Base-by-base conservation (phyloP, 2,113 vertebrate species). In the Ochotona princeps region DNA sequence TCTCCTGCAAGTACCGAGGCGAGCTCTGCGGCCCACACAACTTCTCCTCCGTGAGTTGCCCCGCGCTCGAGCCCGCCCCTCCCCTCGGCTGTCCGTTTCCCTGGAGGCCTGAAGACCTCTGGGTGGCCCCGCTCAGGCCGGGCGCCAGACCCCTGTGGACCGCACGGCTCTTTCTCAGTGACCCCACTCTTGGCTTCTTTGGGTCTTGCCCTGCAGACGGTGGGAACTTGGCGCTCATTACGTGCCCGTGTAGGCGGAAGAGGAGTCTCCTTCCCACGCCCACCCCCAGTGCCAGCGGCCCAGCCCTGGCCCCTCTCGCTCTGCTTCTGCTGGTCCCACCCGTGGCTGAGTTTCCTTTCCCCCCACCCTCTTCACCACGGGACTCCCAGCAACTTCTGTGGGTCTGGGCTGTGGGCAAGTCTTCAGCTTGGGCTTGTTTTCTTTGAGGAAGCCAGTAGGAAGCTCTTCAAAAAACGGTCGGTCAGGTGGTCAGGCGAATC, bases 1-100 rank as follows among this genome's bases (percentile, higher is more conserved):
- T 99, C 51, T 99, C 99, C 67, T 99, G 99, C 98, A 99, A 99
- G 97, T 99, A 99, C 98, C 98, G 99, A 90, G 99, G 99, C 88
- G 99, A 99, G 95, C 98, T 98, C 70, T 99, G 99, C 86, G 99
- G 99, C 1, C 98, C 99, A 25, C 99, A 99, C 97, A 99, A 99
- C 98, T 99, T 99, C 99, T 99, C 99, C 63, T 98, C 99, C 54
- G 99, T 99, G 98, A 99, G 99, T 99, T 83, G 63, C 49, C 93
- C 74, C 70, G 8, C 54, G 85, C 82, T 69, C 69, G 25, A 67
- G 9, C 91, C 67, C 28, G 4, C 13, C 30, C 81, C 65, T 32
- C 4, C 7, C 15, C 13, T 21, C 70, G 57, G 18, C 32, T 1
- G 66, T 26, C 25, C 0, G 0, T 35, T 63, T 60, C 83, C 75